phyloP scores from a whole-genome alignment of 2,113 vertebrate species.

The Ammodytes marinus region DNA sequence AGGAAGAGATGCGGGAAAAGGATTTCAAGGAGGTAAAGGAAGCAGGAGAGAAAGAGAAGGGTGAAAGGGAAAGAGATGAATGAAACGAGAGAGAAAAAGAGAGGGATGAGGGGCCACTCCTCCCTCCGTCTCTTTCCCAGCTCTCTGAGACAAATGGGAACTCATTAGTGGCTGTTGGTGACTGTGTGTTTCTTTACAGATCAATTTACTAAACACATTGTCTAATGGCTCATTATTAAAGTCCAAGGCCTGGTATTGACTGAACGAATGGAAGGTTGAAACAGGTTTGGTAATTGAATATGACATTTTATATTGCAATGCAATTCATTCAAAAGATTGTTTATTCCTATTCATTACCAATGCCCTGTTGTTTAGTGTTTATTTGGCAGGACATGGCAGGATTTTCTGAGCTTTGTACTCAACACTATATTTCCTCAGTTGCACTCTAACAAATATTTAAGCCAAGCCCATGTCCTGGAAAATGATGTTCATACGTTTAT shows the following conservation, averaged over 20 bases:
- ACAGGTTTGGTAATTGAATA: constrained; percentile 62
- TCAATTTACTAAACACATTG: constrained; percentile 87
- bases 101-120: constrained; percentile 59
- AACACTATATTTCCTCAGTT: background rate
- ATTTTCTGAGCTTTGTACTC: background rate
- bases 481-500: background rate
- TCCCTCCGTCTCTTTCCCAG: constrained; percentile 51
- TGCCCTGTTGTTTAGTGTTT: constrained; percentile 6
- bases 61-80: constrained; percentile 40
- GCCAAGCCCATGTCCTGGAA: background rate
- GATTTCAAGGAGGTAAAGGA: constrained; percentile 57
- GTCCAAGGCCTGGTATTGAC: constrained; percentile 75
- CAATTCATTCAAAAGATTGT: constrained; percentile 47
- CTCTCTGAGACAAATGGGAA: constrained; percentile 81
- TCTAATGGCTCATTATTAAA: constrained; percentile 87
- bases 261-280: constrained; percentile 50
- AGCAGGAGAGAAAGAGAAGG: constrained; percentile 33
- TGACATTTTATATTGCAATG: constrained; percentile 51
- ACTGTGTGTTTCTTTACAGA: constrained; percentile 81
- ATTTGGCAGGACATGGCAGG: constrained; percentile 6
- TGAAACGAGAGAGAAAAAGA: constrained; percentile 32
- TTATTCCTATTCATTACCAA: constrained; percentile 15
- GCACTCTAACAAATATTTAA: background rate
- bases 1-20: constrained; percentile 68
- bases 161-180: constrained; percentile 84